Percentiles rank a stretch among this genome's conserved stretches.
Conservation (phyloP, 2,113 vertebrate species). For the Petrocephalus microphthalmus region DNA sequence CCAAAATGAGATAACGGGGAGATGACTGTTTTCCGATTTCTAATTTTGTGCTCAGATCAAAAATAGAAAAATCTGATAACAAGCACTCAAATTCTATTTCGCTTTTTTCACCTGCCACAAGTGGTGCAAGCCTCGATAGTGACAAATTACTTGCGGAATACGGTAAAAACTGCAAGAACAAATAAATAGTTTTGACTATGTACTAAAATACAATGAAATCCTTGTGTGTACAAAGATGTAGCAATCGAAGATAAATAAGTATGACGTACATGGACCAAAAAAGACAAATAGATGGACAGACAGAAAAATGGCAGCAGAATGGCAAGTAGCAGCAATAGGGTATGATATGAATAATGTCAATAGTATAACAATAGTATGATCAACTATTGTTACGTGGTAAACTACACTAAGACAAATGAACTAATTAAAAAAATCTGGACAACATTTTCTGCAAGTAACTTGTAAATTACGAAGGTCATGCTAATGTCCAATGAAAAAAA, state of each 20-base stretch:
- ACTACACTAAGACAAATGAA: too few species aligned
- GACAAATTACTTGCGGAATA: not conserved
- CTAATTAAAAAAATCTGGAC: not conserved
- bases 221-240: not conserved
- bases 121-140: not conserved
- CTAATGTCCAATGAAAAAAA: not conserved
- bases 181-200: not conserved
- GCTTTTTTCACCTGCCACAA: not conserved
- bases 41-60: not conserved
- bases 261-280: not conserved
- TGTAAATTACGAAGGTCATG: not conserved
- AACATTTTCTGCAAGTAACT: not conserved
- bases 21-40: not conserved
- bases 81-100: not conserved
- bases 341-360: too few species aligned
- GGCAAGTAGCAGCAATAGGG: too few species aligned
- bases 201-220: not conserved
- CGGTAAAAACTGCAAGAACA: not conserved
- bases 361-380: too few species aligned
- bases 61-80: not conserved
- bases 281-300: too few species aligned
- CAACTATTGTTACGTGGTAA: too few species aligned
- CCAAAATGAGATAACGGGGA: not conserved
- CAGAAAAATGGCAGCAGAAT: too few species aligned
- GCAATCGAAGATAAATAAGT: not conserved